Conservation (phyloP, 1,140 invertebrate species). For the Diuraphis noxia region DNA sequence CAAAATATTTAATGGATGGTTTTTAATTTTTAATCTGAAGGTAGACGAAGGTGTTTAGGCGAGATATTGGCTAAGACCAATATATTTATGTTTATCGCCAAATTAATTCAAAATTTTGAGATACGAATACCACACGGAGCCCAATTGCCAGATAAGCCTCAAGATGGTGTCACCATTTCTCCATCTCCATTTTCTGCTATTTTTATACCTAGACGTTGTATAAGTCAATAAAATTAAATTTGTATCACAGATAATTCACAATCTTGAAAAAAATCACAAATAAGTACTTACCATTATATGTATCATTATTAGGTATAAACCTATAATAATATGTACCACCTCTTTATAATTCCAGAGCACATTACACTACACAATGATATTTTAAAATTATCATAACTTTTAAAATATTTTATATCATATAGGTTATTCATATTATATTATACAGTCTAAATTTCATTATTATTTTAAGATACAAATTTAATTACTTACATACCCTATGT, state of each 20-base stretch:
- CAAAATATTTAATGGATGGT: neutral
- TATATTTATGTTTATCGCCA: slow-evolving; percentile 64
- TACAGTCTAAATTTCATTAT: neutral
- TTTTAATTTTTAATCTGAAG: slow-evolving; percentile 20
- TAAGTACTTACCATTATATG: neutral
- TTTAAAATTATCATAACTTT: neutral
- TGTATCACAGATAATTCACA: neutral
- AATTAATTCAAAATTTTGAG: slow-evolving; percentile 64
- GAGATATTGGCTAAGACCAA: slow-evolving; percentile 65
- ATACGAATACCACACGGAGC: slow-evolving; percentile 60
- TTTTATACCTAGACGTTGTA: slow-evolving; percentile 56
- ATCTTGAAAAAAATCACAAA: neutral
- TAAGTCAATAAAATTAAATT: neutral
- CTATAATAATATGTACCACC: too few relatives aligned
- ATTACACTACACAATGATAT: neutral
- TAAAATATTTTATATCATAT: neutral
- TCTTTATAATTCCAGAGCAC: neutral
- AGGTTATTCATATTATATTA: neutral
- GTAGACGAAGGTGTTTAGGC: slow-evolving; percentile 65
- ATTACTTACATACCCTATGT: neutral
- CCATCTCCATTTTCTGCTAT: slow-evolving; percentile 62
- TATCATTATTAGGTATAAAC: too few relatives aligned
- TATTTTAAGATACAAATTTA: neutral
- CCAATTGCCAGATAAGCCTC: slow-evolving; percentile 59
- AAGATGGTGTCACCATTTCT: slow-evolving; percentile 64